A percentile compares a stretch with the other conserved stretches of the same genome.
These are phyloP conservation scores for Agriopis marginaria DNA, from an alignment of 2,888 invertebrate species.

Conservation along the genomic window DNA sequence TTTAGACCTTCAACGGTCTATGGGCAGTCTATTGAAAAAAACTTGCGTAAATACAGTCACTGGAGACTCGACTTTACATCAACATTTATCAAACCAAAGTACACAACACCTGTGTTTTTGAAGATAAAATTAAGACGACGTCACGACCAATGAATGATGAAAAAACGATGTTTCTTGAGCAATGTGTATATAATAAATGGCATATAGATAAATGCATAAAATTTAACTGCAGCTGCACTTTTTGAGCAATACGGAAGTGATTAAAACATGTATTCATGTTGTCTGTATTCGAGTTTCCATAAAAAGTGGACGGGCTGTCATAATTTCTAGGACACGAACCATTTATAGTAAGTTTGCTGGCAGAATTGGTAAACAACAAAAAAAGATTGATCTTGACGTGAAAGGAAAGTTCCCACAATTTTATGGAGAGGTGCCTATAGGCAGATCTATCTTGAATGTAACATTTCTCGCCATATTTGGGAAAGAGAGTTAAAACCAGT, in stretches of 20 bases:
- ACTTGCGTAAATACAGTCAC: too few species aligned
- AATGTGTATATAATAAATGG: neutral
- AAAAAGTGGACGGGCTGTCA: neutral
- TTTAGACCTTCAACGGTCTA: too few species aligned
- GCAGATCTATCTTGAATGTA: neutral
- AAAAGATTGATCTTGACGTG: conserved; percentile 13
- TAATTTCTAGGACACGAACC: conserved; percentile 6
- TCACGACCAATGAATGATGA: neutral
- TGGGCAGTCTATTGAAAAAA: too few species aligned
- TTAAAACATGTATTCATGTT: too few species aligned
- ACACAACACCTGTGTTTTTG: conserved; percentile 1
- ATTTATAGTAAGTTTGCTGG: neutral
- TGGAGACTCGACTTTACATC: neutral
- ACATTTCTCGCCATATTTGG: conserved; percentile 4
- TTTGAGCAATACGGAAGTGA: too few species aligned
- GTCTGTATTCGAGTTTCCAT: conserved; percentile 9
- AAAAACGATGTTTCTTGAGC: neutral
- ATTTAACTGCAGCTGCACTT: too few species aligned
- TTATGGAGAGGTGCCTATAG: neutral
- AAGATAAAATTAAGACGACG: neutral
- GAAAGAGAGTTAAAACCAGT: neutral
- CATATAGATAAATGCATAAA: neutral
- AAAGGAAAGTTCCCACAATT: neutral
- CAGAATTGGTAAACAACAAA: neutral
- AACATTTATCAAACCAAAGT: neutral